Percentiles rank a stretch among this genome's conserved stretches.
These are phyloP conservation scores for Hycleus phaleratus DNA, from an alignment of 1,140 invertebrate species.

Conservation along the genomic window DNA sequence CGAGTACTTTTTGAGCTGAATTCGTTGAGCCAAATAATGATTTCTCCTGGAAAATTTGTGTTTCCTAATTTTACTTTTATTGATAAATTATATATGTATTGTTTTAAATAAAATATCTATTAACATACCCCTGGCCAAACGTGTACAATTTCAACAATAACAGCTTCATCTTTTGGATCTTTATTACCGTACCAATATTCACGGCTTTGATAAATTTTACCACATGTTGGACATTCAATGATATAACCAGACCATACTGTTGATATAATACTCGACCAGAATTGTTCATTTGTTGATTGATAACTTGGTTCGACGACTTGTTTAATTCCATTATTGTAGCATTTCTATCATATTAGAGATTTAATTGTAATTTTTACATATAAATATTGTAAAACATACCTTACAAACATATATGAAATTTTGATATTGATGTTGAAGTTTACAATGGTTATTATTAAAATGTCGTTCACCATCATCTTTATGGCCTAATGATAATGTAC, in stretches of 20 bases:
- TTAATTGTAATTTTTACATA: slow-evolving; percentile 4
- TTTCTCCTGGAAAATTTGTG: slow-evolving; percentile 35
- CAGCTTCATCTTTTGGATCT: slow-evolving; percentile 59
- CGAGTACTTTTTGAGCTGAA: slow-evolving; percentile 67
- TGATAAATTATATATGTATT: not conserved
- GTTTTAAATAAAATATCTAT: not conserved
- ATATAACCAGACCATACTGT: slow-evolving; percentile 78
- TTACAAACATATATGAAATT: slow-evolving; percentile 70
- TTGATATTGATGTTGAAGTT: slow-evolving; percentile 72
- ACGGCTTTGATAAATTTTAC: slow-evolving; percentile 72
- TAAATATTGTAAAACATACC: slow-evolving; percentile 28
- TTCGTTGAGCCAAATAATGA: slow-evolving; percentile 48
- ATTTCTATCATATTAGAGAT: slow-evolving; percentile 34
- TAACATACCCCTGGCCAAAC: slow-evolving; percentile 67
- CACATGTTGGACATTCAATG: slow-evolving; percentile 73
- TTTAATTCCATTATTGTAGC: slow-evolving; percentile 53
- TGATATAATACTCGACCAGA: slow-evolving; percentile 64
- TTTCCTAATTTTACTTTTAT: slow-evolving; percentile 27
- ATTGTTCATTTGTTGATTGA: slow-evolving; percentile 57
- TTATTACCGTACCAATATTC: slow-evolving; percentile 84
- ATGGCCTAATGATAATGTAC: slow-evolving; percentile 71
- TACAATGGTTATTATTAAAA: slow-evolving; percentile 45
- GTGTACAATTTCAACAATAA: slow-evolving; percentile 63
- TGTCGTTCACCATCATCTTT: slow-evolving; percentile 59
- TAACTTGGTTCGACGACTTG: slow-evolving; percentile 52